Evolutionary conservation across 2,888 invertebrate genomes (phyloP).

Genomic region (Oligia fasciuncula): DNA sequence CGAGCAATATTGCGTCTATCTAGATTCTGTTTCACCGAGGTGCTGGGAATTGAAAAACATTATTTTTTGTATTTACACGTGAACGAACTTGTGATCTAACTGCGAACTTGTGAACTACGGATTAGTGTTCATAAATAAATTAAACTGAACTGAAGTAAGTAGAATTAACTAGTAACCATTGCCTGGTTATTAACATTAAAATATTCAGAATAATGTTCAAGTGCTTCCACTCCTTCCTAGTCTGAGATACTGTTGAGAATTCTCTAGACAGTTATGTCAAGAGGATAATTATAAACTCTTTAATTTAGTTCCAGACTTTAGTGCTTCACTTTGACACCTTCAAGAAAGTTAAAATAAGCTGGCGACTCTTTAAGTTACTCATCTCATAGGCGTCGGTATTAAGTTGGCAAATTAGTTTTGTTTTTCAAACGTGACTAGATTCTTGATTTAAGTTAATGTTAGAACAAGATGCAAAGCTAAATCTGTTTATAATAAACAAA

Average conservation of each 20-base stretch:
- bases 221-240: constrained; percentile 13
- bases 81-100: neutral
- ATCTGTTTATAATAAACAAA: neutral
- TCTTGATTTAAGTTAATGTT: neutral
- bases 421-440: neutral
- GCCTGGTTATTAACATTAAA: constrained; percentile 37
- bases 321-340: constrained; percentile 27
- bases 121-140: constrained; percentile 34
- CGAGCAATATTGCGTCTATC: constrained; percentile 40
- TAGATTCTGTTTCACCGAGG: constrained; percentile 21
- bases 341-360: constrained; percentile 35
- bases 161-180: constrained; percentile 34
- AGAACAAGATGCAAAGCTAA: neutral
- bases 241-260: constrained; percentile 22
- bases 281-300: constrained; percentile 43
- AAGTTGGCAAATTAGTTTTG: constrained; percentile 31
- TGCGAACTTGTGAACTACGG: neutral
- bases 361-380: constrained; percentile 14
- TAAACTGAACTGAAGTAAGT: constrained; percentile 18
- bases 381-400: constrained; percentile 31
- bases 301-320: constrained; percentile 37
- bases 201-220: constrained; percentile 41
- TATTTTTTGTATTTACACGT: neutral
- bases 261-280: constrained; percentile 22
- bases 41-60: constrained; percentile 55